Evolutionary conservation across 1,140 invertebrate species (phyloP), one percentile per base, ranked within the genome.

Genomic region (Aplysia californica): DNA sequence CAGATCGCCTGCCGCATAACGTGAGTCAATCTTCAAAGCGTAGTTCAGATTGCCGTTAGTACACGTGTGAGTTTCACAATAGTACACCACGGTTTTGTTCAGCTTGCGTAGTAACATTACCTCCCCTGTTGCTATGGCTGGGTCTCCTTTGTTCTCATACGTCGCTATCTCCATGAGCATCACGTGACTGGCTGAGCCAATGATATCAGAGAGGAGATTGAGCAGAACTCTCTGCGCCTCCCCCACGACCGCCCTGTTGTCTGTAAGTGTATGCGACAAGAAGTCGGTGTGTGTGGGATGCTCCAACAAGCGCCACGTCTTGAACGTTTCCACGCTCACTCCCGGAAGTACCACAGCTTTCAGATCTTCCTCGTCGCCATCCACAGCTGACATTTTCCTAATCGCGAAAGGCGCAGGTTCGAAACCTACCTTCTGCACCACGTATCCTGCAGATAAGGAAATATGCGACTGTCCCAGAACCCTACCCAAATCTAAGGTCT

Each of bases 141-240:
- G 78, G 33, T 83, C 82, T 1, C 82, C 82, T 70, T 83, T 83
- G 76, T 83, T 83, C 26, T 77, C 72, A 29, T 39, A 77, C 5
- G 50, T 35, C 5, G 66, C 68, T 3, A 79, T 64, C n/a, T 81
- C 78, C 21, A 83, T 61, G 10, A 83, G 36, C 38, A 83, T 72
- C 36, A 75, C 80, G 58, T 79, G 66, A 35, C 70, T 73, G 29
- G 61, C 74, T 3, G 41, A 31, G 0, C 65, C 66, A 3, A 78
- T 18, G 15, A 82, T 29, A 36, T 73, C 65, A 15, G 59, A 18
- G 33, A 80, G 68, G 0, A 82, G 20, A 41, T 66, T 75, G 21
- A 75, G 0, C 10, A 73, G 79, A 41, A 82, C n/a, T 5, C 80
- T 36, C 44, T 80, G 68, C 3, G 76, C 70, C 58, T 82, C 80